These are phyloP conservation scores for Recurvirostra avosetta DNA, from an alignment of 2,113 vertebrate genomes.

Conservation along the genomic window DNA sequence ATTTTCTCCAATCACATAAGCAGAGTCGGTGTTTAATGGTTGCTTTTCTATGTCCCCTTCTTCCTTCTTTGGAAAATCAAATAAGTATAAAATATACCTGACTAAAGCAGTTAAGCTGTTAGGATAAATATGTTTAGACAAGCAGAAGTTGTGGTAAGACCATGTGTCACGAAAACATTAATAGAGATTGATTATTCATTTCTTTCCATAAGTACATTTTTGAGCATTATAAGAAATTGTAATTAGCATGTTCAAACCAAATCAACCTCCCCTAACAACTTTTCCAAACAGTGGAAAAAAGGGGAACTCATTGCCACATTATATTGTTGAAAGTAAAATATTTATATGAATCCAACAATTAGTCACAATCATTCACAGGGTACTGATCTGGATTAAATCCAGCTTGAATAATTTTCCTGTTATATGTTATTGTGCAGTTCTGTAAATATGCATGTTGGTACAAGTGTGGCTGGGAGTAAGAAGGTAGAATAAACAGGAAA, in stretches of 20 bases:
- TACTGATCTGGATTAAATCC: background rate
- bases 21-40: background rate
- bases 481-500: background rate
- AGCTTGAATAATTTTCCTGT: background rate
- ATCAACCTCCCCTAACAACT: accelerated
- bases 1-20: background rate
- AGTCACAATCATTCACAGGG: background rate
- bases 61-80: background rate
- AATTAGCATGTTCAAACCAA: background rate
- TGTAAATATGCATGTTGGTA: background rate
- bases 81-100: background rate
- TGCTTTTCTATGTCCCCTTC: background rate
- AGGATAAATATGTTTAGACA: background rate
- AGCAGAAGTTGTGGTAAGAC: background rate
- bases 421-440: background rate
- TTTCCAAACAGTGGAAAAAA: background rate
- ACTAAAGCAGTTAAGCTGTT: background rate
- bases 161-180: background rate
- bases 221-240: background rate
- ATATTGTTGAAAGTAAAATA: background rate
- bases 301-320: background rate
- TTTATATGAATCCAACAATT: background rate
- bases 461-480: background rate
- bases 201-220: background rate
- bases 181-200: background rate